Percentiles rank a stretch among this genome's conserved stretches.
Evolutionary conservation across 2,797 vertebrate genomes (phyloP).

Genomic region (Cichlasoma orientale): DNA sequence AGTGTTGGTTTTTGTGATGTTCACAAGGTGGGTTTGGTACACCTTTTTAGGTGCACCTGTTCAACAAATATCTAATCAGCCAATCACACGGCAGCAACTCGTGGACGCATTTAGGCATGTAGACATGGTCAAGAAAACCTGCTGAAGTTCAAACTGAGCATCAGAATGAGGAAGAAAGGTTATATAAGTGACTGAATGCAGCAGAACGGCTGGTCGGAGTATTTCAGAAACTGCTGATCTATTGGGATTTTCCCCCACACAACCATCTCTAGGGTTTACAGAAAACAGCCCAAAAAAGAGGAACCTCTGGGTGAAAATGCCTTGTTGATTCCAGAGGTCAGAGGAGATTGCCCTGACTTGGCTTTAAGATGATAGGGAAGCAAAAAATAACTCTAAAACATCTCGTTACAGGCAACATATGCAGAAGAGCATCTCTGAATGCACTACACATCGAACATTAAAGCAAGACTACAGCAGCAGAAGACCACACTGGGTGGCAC

Average conservation of each 20-base stretch:
- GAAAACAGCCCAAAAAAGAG: neutral
- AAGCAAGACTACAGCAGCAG: neutral
- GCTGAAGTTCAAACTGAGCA: neutral
- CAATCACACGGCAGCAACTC: neutral
- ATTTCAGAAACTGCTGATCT: neutral
- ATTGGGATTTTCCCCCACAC: neutral
- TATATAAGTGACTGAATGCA: neutral
- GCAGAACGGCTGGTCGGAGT: neutral
- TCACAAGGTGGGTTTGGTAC: too few relatives aligned
- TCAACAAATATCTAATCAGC: neutral
- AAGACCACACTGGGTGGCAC: neutral
- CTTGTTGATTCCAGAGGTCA: neutral
- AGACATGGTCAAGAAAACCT: neutral
- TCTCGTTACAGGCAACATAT: neutral
- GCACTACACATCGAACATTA: neutral
- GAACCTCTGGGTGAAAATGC: neutral
- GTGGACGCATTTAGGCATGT: neutral
- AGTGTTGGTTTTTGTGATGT: neutral
- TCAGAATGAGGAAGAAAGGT: neutral
- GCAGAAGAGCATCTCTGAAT: neutral
- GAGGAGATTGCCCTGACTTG: neutral
- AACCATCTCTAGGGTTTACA: neutral
- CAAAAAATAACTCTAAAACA: neutral
- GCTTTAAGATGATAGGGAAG: neutral
- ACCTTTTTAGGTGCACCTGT: neutral